Evolutionary conservation across 2,113 vertebrate genomes (phyloP).

Genomic region (Edolisoma coerulescens): DNA sequence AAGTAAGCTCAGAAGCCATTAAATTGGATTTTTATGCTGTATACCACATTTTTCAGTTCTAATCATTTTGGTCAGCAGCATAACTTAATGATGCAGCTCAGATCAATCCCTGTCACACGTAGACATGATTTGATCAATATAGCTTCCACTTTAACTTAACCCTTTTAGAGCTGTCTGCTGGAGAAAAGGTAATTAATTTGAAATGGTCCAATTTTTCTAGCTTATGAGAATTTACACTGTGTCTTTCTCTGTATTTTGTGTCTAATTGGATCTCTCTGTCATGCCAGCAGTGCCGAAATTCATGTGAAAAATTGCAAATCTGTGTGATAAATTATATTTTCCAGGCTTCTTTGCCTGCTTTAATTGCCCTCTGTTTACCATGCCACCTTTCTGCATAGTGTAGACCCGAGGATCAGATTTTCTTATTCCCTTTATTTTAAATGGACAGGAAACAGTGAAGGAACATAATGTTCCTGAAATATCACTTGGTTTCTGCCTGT

Average conservation of each 20-base stretch:
- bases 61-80: conserved; percentile 22
- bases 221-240: not conserved
- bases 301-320: not conserved
- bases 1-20: conserved; percentile 47
- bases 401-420: not conserved
- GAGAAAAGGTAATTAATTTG: conserved; percentile 27
- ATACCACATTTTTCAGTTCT: conserved; percentile 25
- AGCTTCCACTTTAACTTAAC: conserved; percentile 51
- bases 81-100: conserved; percentile 11
- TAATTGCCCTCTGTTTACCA: not conserved
- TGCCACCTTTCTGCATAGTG: not conserved
- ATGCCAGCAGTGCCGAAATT: not conserved
- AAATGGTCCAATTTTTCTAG: not conserved
- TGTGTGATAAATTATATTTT: not conserved
- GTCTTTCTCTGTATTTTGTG: not conserved
- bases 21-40: conserved; percentile 42
- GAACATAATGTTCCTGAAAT: not conserved
- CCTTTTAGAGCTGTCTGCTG: conserved; percentile 45
- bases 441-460: not conserved
- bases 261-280: conserved; percentile 2
- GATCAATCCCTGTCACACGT: conserved; percentile 47
- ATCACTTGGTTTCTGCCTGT: not conserved
- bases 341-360: not conserved
- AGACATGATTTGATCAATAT: conserved; percentile 47
- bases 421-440: not conserved